Evolutionary conservation across 2,888 invertebrate genomes (phyloP).

Genomic region (Zhengitettix transpicula): DNA sequence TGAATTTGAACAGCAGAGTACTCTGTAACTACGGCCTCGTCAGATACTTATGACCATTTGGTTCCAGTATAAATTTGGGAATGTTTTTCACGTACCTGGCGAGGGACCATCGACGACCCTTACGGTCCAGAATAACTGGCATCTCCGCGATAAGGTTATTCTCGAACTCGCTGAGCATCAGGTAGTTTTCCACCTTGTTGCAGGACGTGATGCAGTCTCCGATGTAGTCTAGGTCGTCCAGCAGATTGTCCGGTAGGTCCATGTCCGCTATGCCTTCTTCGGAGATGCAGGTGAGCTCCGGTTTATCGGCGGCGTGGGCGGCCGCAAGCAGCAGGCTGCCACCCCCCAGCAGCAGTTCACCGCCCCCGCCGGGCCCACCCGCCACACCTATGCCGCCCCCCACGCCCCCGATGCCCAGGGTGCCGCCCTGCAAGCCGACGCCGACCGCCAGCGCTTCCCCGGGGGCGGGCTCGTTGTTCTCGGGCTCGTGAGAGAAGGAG

Average conservation of each 20-base stretch:
- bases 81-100: constrained; percentile 28
- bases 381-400: constrained; percentile 35
- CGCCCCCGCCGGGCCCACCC: constrained; percentile 34
- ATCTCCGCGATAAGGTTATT: constrained; percentile 67
- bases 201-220: constrained; percentile 73
- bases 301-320: constrained; percentile 36
- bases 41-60: no score
- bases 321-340: constrained; percentile 32
- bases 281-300: constrained; percentile 68
- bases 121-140: constrained; percentile 54
- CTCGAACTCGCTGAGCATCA: constrained; percentile 74
- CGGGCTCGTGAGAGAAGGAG: constrained; percentile 39
- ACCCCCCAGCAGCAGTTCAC: constrained; percentile 29
- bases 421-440: constrained; percentile 2
- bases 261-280: constrained; percentile 72
- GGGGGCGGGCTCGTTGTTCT: constrained; percentile 2
- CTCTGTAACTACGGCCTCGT: no score
- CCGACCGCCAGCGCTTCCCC: constrained; percentile 15
- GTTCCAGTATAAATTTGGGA: no score
- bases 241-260: constrained; percentile 61
- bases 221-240: constrained; percentile 63
- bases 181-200: constrained; percentile 71
- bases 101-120: constrained; percentile 54
- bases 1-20: no score
- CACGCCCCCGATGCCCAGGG: constrained; percentile 17